Evolutionary conservation across 2,888 invertebrate species (phyloP), one percentile per base, ranked within the genome.

Genomic region (Pteria penguin): DNA sequence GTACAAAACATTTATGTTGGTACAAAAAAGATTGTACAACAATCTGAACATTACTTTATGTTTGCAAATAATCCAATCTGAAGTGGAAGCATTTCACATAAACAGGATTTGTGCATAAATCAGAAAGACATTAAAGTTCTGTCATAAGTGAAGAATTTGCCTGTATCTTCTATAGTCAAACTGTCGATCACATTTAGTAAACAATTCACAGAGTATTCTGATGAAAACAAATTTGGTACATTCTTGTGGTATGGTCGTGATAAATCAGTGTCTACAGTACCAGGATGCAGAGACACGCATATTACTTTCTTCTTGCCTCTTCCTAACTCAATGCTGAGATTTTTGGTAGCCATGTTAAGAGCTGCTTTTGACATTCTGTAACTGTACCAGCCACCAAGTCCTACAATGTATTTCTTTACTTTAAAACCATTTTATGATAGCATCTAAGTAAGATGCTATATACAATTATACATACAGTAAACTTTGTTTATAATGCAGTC

Each of bases 361-460:
- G 88, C 88, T 52, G 87, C 82, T 68, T 89, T 89, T 3, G 88
- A 87, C 81, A 89, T 75, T 57, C 88, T 73, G 72, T 89, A 88
- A 62, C 86, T 85, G 78, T 89, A 88, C 88, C 88, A 89, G 31
- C 89, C 89, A n/a, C 88, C 89, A 5, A 88, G 79, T 33, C 78
- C 88, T 89, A 82, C 18, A 78, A 71, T 36, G n/a, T 18, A 14
- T 45, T 45, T 8, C 45, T 45, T 45, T 18, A 45, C 45, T 45
- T 45, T 45, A 45, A 45, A 45, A 18, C 45, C 45, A 45, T 14
- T 45, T 8, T 14, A 45, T 45, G 45, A n/a, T n/a, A n/a, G n/a
- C n/a, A n/a, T n/a, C n/a, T n/a, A n/a, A n/a, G n/a, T n/a, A n/a
- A n/a, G n/a, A n/a, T n/a, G n/a, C n/a, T n/a, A n/a, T n/a, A n/a